Conservation (phyloP, 2,113 vertebrate genomes). For the Brachyistius frenatus region DNA sequence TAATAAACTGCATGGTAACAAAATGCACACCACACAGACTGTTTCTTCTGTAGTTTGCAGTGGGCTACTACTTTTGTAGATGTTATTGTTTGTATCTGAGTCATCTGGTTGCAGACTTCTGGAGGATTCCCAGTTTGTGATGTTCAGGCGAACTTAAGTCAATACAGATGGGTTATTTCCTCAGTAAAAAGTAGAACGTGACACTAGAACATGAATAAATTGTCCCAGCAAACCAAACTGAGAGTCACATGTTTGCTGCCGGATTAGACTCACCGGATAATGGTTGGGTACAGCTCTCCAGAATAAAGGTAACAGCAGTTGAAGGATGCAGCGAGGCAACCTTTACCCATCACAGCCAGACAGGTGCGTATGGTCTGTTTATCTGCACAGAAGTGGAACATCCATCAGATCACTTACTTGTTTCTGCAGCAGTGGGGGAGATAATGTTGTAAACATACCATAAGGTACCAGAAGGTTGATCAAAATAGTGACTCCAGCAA, state of each 20-base stretch:
- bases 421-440: not conserved
- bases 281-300: constrained; percentile 83
- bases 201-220: no score
- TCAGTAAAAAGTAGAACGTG: no score
- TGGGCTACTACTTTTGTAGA: not conserved
- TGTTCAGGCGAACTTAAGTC: no score
- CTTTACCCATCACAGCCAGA: constrained; percentile 91
- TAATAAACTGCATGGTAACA: no score
- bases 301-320: constrained; percentile 87
- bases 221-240: no score
- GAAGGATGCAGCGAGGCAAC: constrained; percentile 90
- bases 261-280: constrained; percentile 75
- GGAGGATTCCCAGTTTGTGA: no score
- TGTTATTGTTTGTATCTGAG: not conserved
- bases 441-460: constrained; percentile 70
- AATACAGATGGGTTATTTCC: no score
- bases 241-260: not conserved
- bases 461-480: constrained; percentile 85
- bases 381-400: constrained; percentile 76
- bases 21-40: no score
- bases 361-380: constrained; percentile 82
- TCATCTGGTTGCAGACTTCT: no score
- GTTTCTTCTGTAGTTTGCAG: no score
- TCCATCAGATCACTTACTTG: not conserved
- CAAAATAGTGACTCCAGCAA: constrained; percentile 82